These are phyloP conservation scores for Salticus scenicus DNA, from an alignment of 2,888 invertebrate species.

Conservation along the genomic window DNA sequence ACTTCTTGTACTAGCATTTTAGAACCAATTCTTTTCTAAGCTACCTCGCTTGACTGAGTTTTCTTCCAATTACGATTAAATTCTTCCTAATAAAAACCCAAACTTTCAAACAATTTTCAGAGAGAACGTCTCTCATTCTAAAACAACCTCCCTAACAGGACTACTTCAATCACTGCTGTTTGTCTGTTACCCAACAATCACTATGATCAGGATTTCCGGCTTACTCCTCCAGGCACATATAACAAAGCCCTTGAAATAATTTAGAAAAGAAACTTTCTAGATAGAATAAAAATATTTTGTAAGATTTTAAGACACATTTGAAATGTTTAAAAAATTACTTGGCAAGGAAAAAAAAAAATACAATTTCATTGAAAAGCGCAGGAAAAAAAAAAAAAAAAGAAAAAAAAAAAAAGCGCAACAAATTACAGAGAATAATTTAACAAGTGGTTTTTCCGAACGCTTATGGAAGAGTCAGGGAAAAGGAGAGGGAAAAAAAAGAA, in stretches of 20 bases:
- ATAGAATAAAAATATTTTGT: too few relatives aligned
- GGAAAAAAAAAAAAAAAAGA: too few relatives aligned
- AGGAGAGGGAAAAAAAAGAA: too few relatives aligned
- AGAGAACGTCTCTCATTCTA: not conserved
- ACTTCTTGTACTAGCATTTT: not conserved
- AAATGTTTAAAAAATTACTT: too few relatives aligned
- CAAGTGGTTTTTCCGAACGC: too few relatives aligned
- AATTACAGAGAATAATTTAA: too few relatives aligned
- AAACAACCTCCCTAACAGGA: conserved; percentile 13
- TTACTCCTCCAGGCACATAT: not conserved
- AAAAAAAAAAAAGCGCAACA: too few relatives aligned
- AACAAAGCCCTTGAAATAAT: conserved; percentile 6
- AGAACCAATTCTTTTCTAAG: not conserved
- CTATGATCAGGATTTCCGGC: conserved; percentile 6
- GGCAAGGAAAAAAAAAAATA: too few relatives aligned
- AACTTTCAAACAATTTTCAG: conserved; percentile 1
- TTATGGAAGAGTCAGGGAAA: too few relatives aligned
- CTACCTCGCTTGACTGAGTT: not conserved
- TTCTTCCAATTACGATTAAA: conserved; percentile 6
- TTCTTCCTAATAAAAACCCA: not conserved
- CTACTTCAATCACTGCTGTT: conserved; percentile 1
- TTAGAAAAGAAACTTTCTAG: not conserved
- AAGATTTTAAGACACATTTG: too few relatives aligned
- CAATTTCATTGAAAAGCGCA: too few relatives aligned
- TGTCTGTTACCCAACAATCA: conserved; percentile 7